Evolutionary conservation across 2,113 vertebrate genomes (phyloP).

Genomic region (Turnix velox): DNA sequence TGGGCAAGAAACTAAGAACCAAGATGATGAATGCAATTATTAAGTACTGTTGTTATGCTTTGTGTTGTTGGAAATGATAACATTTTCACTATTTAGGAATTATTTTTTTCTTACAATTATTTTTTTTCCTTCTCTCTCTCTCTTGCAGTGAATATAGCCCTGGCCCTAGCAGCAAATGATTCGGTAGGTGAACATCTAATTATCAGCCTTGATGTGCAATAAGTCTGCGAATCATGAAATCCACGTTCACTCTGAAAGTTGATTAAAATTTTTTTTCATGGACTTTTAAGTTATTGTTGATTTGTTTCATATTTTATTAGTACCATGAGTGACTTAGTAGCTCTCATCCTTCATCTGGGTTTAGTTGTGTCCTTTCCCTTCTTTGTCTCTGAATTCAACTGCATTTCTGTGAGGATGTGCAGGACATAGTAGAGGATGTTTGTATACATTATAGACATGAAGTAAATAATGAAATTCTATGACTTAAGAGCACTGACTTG

Average conservation of each 20-base stretch:
- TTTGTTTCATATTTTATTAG: background rate
- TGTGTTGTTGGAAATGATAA: background rate
- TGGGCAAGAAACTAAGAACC: background rate
- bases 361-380: background rate
- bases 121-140: background rate
- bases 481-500: background rate
- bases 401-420: background rate
- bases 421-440: background rate
- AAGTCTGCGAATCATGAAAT: background rate
- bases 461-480: background rate
- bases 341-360: background rate
- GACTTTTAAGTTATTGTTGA: background rate
- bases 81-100: background rate
- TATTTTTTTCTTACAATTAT: constrained; percentile 18
- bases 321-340: background rate
- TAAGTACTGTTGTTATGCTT: background rate
- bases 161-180: constrained; percentile 85
- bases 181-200: constrained; percentile 75
- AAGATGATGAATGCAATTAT: background rate
- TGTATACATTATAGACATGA: background rate
- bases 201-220: background rate
- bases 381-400: background rate
- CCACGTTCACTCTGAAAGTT: background rate
- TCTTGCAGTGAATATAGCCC: constrained; percentile 90
- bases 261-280: background rate